Conservation (phyloP, 2,113 vertebrate genomes). For the Neolamprologus kungweensis region DNA sequence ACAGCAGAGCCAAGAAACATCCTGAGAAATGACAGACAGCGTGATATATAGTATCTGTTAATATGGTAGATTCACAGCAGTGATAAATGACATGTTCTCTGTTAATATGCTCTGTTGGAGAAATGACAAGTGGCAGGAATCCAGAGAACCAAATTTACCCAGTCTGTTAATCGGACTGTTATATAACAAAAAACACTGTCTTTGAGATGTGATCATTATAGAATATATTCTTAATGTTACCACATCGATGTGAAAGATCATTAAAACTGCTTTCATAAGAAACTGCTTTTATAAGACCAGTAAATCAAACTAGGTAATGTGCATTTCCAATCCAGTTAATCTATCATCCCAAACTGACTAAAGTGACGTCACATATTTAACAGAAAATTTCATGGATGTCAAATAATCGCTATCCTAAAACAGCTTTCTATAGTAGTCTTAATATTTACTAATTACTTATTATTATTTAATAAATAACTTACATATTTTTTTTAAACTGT, state of each 20-base stretch:
- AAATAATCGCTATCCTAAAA: not conserved
- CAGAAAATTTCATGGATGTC: not conserved
- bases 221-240: not conserved
- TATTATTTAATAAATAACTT: not conserved
- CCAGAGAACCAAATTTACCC: constrained; percentile 7
- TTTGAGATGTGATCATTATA: not conserved
- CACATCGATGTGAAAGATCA: not conserved
- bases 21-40: not conserved
- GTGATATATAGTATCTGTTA: not conserved
- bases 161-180: constrained; percentile 15
- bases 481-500: not conserved
- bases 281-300: not conserved
- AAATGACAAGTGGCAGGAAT: constrained; percentile 8
- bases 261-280: not conserved
- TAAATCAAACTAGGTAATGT: not conserved
- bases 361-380: not conserved
- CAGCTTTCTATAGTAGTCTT: not conserved
- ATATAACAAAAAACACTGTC: not conserved
- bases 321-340: not conserved
- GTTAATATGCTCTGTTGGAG: constrained; percentile 10
- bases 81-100: not conserved
- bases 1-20: not conserved
- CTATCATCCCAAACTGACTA: not conserved
- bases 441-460: not conserved
- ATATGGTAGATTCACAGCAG: not conserved